These are phyloP conservation scores for Synchiropus splendidus DNA, from an alignment of 2,113 vertebrate genomes.

Conservation along the genomic window DNA sequence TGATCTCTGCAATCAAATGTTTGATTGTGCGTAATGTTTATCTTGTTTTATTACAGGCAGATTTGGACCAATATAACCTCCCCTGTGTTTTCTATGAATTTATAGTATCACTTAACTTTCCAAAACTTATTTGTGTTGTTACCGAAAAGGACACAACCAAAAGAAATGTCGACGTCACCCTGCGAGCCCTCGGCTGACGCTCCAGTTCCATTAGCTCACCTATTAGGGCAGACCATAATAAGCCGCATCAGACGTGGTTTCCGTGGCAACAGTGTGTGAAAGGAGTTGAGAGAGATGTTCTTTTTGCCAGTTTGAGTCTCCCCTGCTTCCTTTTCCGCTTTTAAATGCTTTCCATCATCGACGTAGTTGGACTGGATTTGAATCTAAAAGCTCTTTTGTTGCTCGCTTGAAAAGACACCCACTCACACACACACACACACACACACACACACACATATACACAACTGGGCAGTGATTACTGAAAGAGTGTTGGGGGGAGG, in stretches of 20 bases:
- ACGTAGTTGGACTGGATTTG: slow-evolving; percentile 18
- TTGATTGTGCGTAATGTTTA: no score
- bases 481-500: no score
- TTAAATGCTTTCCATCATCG: slow-evolving; percentile 5
- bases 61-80: no score
- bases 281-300: not conserved
- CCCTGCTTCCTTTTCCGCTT: slow-evolving; percentile 3
- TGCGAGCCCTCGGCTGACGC: no score
- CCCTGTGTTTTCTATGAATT: no score
- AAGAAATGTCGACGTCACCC: no score
- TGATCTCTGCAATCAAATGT: no score
- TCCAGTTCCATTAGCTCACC: not conserved
- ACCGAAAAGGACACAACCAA: no score
- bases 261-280: slow-evolving; percentile 8
- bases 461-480: not conserved
- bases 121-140: no score
- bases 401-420: slow-evolving; percentile 24
- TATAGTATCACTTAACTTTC: no score
- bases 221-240: slow-evolving; percentile 15
- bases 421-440: slow-evolving; percentile 7
- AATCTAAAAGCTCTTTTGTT: slow-evolving; percentile 41
- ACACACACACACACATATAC: slow-evolving; percentile 5
- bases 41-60: no score
- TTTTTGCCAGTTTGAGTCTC: not conserved
- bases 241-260: slow-evolving; percentile 6